phyloP scores from a whole-genome alignment of 2,797 vertebrate genomes.

The Champsocephalus esox region DNA sequence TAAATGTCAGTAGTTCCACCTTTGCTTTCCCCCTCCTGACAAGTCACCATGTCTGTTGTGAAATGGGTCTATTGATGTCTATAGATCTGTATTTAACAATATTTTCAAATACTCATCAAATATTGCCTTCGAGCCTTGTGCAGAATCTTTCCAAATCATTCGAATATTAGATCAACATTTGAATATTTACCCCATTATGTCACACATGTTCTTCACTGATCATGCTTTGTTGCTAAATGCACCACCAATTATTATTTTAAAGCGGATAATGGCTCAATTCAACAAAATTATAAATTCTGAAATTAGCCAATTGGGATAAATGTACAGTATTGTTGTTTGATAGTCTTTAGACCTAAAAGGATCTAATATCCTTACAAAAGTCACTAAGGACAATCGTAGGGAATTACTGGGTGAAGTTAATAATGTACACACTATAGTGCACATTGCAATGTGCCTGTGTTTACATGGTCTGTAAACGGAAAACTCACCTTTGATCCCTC shows the following conservation, averaged over 20 bases:
- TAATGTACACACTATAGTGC: background rate
- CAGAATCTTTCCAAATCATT: background rate
- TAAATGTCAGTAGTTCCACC: no score
- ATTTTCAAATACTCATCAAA: no score
- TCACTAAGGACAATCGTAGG: background rate
- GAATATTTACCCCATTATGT: background rate
- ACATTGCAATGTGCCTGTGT: background rate
- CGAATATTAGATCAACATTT: background rate
- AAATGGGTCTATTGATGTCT: no score
- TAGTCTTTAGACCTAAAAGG: background rate
- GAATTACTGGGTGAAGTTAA: background rate
- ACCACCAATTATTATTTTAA: background rate
- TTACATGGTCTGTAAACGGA: background rate
- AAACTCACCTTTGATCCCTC: background rate
- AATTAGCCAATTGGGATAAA: background rate
- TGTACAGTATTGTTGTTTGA: background rate
- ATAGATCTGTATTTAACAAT: no score
- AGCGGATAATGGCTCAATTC: background rate
- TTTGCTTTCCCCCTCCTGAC: no score
- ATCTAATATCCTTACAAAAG: background rate
- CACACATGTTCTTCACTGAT: background rate
- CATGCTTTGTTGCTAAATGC: constrained; percentile 1
- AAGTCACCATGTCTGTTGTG: no score
- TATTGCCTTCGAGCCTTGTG: no score
- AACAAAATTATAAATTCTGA: background rate